Conservation (phyloP, 2,113 vertebrate species). For the Rhabdornis inornatus region DNA sequence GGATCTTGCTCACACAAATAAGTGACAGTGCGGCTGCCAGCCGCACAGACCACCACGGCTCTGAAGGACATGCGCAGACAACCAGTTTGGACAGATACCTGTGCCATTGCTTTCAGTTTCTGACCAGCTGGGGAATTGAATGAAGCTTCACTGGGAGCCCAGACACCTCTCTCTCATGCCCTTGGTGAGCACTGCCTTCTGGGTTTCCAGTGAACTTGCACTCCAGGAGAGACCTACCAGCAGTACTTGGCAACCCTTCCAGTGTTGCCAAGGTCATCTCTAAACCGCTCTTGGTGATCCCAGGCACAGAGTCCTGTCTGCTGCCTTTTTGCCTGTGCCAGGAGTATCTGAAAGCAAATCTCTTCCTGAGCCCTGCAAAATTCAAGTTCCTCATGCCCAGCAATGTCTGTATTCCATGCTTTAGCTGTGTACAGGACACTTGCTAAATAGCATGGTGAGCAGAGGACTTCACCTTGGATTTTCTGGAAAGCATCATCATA, state of each 20-base stretch:
- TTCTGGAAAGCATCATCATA: neutral
- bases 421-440: neutral
- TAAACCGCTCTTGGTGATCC: neutral
- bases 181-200: neutral
- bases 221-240: neutral
- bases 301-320: neutral
- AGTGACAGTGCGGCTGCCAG: neutral
- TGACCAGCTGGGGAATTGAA: neutral
- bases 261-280: neutral
- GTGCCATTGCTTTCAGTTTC: neutral
- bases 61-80: fast-evolving
- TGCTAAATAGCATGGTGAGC: neutral
- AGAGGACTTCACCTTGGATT: neutral
- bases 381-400: neutral
- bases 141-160: neutral
- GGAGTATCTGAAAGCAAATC: neutral
- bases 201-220: neutral
- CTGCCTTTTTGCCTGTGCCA: neutral
- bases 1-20: neutral
- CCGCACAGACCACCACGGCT: neutral
- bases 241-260: neutral
- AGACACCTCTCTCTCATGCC: neutral
- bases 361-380: neutral
- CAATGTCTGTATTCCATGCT: neutral
- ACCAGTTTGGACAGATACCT: neutral